Conservation (phyloP, 2,113 vertebrate genomes). For the Lasiurus cinereus region DNA sequence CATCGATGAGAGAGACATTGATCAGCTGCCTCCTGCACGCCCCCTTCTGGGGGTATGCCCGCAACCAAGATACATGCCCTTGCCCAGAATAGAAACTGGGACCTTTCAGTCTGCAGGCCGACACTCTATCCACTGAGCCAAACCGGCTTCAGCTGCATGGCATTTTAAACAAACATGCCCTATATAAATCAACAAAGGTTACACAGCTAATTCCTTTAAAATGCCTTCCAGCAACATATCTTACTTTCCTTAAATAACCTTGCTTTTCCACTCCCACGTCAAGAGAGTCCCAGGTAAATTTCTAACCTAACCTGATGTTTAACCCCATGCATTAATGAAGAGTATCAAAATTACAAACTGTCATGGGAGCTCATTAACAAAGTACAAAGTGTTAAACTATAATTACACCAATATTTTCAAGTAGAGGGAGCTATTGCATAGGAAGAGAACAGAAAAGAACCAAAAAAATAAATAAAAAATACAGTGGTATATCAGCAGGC, state of each 20-base stretch:
- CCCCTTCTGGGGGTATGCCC: too few relatives aligned
- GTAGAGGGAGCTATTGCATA: conserved; percentile 90
- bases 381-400: not conserved
- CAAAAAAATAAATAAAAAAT: not conserved
- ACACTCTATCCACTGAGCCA: too few relatives aligned
- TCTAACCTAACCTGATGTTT: rapidly evolving
- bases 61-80: too few relatives aligned
- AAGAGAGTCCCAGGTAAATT: not conserved
- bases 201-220: not conserved
- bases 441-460: conserved; percentile 79
- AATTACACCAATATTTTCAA: conserved; percentile 85
- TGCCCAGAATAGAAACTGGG: too few relatives aligned
- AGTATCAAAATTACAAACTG: not conserved
- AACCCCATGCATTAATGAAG: not conserved
- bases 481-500: conserved; percentile 57
- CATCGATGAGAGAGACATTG: too few relatives aligned
- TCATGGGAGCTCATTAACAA: conserved; percentile 31
- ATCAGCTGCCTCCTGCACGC: too few relatives aligned
- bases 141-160: too few relatives aligned
- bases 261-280: not conserved
- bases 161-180: conserved; percentile 15
- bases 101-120: too few relatives aligned
- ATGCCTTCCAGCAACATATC: not conserved
- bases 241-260: not conserved
- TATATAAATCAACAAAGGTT: conserved; percentile 6